Percentiles rank a stretch among this genome's conserved stretches.
Evolutionary conservation across 2,888 invertebrate species (phyloP).

Genomic region (Aplocera efformata): DNA sequence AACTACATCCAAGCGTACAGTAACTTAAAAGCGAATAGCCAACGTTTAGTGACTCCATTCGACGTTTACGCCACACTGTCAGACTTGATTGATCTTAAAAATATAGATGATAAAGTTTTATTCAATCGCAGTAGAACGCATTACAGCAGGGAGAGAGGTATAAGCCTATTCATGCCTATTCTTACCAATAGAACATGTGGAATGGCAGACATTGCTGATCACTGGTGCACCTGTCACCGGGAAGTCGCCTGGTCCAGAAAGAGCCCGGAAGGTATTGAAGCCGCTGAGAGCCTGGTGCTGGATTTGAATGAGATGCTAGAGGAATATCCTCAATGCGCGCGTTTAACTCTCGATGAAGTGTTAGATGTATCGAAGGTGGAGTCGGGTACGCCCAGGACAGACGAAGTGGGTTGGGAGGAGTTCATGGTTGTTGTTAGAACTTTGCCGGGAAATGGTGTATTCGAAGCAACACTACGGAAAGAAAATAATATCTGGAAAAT

Average conservation of each 20-base stretch:
- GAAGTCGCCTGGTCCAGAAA: slow-evolving; percentile 78
- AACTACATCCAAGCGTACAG: slow-evolving; percentile 81
- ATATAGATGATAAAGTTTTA: slow-evolving; percentile 60
- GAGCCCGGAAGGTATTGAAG: slow-evolving; percentile 76
- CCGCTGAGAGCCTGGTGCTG: slow-evolving; percentile 82
- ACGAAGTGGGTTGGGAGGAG: slow-evolving; percentile 74
- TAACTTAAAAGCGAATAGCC: slow-evolving; percentile 84
- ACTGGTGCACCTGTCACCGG: slow-evolving; percentile 94
- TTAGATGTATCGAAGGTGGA: slow-evolving; percentile 83
- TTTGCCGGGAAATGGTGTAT: slow-evolving; percentile 84
- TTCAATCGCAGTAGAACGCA: slow-evolving; percentile 46
- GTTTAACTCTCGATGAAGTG: slow-evolving; percentile 82
- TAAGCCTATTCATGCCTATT: slow-evolving; percentile 89
- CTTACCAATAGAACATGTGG: slow-evolving; percentile 87
- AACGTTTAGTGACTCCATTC: slow-evolving; percentile 88
- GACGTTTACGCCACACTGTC: slow-evolving; percentile 90
- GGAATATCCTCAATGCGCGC: slow-evolving; percentile 83
- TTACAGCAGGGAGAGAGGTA: slow-evolving; percentile 75
- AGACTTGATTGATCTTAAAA: slow-evolving; percentile 82
- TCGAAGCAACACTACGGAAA: slow-evolving; percentile 87
- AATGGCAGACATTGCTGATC: slow-evolving; percentile 87
- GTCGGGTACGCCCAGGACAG: slow-evolving; percentile 51
- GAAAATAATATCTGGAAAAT: slow-evolving; percentile 60
- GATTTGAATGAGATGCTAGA: slow-evolving; percentile 83
- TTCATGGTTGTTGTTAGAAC: slow-evolving; percentile 83